Evolutionary conservation across 2,797 vertebrate genomes (phyloP).

Genomic region (Neosilurus mollespiculum): DNA sequence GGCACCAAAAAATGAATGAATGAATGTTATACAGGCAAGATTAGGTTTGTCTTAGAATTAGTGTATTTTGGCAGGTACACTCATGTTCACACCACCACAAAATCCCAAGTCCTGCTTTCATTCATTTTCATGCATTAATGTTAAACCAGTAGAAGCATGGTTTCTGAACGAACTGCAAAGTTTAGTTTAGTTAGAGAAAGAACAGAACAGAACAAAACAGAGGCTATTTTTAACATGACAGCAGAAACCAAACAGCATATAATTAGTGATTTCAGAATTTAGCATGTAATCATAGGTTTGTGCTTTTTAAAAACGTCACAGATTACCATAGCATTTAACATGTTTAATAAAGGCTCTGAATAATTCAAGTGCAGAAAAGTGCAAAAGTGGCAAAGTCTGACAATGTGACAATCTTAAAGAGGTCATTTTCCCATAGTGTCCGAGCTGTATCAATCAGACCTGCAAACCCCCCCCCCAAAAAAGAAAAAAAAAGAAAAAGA

Average conservation of each 20-base stretch:
- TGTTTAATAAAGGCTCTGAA: background rate
- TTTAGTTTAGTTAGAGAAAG: constrained; percentile 3
- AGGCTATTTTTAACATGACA: constrained; percentile 15
- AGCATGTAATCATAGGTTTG: constrained; percentile 26
- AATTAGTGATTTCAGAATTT: constrained; percentile 28
- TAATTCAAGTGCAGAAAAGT: constrained; percentile 14
- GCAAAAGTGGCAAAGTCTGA: constrained; percentile 1
- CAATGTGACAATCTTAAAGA: background rate
- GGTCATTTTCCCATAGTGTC: background rate
- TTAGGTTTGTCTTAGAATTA: background rate
- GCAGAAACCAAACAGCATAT: constrained; percentile 17
- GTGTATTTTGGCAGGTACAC: background rate
- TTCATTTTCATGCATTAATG: background rate
- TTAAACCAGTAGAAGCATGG: background rate
- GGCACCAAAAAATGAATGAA: background rate
- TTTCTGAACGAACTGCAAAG: background rate
- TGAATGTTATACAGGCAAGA: background rate
- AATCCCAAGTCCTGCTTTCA: background rate
- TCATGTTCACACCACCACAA: background rate
- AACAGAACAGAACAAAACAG: background rate
- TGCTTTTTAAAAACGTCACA: background rate
- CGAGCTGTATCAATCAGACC: background rate
- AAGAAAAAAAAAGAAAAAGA: background rate
- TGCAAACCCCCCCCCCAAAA: too few relatives aligned
- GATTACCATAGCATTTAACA: background rate